Conservation (phyloP, 2,888 invertebrate species). For the Limnephilus marmoratus region DNA sequence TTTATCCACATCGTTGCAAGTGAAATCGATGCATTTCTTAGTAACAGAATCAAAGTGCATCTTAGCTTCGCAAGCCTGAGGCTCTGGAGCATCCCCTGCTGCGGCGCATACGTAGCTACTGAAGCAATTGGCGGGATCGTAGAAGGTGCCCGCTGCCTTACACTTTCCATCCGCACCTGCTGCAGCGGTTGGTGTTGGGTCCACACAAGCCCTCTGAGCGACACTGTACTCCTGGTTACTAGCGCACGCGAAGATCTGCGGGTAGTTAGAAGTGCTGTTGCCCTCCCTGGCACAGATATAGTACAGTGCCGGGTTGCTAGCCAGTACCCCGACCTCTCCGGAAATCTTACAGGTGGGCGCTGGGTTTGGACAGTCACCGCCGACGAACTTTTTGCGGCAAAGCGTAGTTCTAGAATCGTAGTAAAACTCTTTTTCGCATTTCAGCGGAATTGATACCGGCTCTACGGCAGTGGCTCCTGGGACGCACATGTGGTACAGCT, state of each 20-base stretch:
- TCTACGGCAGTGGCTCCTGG: neutral
- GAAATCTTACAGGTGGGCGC: constrained; percentile 3
- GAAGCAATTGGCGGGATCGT: constrained; percentile 38
- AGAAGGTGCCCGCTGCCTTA: constrained; percentile 11
- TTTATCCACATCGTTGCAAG: neutral
- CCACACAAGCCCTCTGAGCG: neutral
- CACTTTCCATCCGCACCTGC: constrained; percentile 25
- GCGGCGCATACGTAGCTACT: constrained; percentile 6
- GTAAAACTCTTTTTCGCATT: constrained; percentile 18
- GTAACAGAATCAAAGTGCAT: constrained; percentile 16
- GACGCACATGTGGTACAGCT: constrained; percentile 57
- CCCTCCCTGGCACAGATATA: constrained; percentile 47
- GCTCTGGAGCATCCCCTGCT: neutral
- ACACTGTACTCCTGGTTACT: constrained; percentile 2
- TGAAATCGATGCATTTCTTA: constrained; percentile 39
- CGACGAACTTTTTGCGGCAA: neutral
- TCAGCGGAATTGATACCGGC: neutral
- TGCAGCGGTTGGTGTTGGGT: constrained; percentile 21
- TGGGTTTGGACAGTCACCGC: constrained; percentile 21
- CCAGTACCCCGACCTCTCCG: constrained; percentile 43
- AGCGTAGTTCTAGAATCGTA: constrained; percentile 33
- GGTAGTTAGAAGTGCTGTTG: neutral
- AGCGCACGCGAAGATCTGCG: constrained; percentile 42
- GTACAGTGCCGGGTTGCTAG: constrained; percentile 51
- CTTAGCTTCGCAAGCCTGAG: neutral